Base-by-base conservation (phyloP, 2,113 vertebrate species). In the Callopanchax toddi region DNA sequence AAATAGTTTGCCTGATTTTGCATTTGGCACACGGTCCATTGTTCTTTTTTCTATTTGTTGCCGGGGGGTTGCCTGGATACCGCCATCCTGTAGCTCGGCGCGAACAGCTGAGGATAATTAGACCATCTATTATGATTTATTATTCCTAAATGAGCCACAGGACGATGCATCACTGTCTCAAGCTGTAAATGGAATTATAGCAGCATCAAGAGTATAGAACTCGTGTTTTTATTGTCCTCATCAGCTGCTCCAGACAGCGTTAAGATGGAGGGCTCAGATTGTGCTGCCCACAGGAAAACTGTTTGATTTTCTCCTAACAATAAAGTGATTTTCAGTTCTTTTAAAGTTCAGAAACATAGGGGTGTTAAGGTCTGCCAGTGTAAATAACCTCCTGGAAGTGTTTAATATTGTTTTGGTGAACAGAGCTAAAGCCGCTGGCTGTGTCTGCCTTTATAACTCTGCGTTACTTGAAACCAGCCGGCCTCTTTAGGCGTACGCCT, bases 1-100 rank as follows among this genome's bases (percentile, higher is more conserved):
- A 61, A 85, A 82, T 54, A 18, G 32, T 62, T 76, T 61, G 25
- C 49, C 48, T 60, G 71, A 78, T 62, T 60, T 56, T 59, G 65
- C 6, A 44, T 77, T 74, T 55, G 71, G 67, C 74, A 56, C 15
- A 29, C 10, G 11, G 67, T 48, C 20, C 40, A 11, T 22, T 22
- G 32, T 64, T 83, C 74, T 83, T 87, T 82, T 78, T n/a, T n/a
- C n/a, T 65, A 37, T 82, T 76, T 67, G 45, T 50, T 37, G 39
- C 51, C 55, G 16, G 7, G 53, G n/a, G 46, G 86, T 87, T 87
- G 86, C 79, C 58, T 76, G 71, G 83, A 81, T 74, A 86, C 79
- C 1, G 65, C 29, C 80, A 73, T 61, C 70, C 59, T 69, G 42
- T 57, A 45, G 64, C 72, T 55, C 9, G 43, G 77, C 57, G 81